Percentiles rank a stretch among this genome's conserved stretches.
phyloP scores from a whole-genome alignment of 2,113 vertebrate species.

The Miniopterus natalensis region DNA sequence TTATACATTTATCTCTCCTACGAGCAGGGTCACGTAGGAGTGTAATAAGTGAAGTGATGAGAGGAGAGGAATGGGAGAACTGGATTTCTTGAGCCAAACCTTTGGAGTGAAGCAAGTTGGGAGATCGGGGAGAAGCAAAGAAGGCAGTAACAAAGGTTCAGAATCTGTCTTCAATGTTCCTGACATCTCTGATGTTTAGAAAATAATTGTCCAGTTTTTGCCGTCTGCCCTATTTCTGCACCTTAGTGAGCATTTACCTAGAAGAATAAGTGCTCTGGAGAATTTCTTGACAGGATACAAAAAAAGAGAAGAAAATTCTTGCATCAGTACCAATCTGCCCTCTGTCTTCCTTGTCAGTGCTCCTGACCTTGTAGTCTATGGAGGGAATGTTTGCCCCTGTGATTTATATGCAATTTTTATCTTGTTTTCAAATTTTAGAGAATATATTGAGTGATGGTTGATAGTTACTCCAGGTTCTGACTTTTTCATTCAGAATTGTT shows the following conservation, averaged over 20 bases:
- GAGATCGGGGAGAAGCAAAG: background rate
- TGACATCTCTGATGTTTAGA: background rate
- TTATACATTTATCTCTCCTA: background rate
- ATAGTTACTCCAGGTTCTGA: background rate
- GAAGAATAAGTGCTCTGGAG: background rate
- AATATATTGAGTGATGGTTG: background rate
- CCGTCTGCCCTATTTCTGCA: background rate
- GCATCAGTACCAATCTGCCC: background rate
- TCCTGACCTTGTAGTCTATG: background rate
- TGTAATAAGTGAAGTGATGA: background rate
- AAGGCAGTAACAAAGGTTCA: background rate
- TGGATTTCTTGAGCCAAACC: background rate
- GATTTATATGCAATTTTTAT: background rate
- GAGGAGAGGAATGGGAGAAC: background rate
- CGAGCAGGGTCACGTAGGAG: background rate
- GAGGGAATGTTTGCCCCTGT: background rate
- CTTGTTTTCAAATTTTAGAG: background rate
- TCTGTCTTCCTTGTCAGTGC: background rate
- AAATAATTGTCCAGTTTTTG: background rate
- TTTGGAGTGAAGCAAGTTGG: background rate
- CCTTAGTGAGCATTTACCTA: background rate
- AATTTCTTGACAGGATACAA: background rate
- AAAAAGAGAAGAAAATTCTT: background rate
- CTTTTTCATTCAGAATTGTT: background rate
- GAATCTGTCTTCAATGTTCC: background rate